phyloP scores from a whole-genome alignment of 2,888 invertebrate genomes.

The Cerastis rubricosa region DNA sequence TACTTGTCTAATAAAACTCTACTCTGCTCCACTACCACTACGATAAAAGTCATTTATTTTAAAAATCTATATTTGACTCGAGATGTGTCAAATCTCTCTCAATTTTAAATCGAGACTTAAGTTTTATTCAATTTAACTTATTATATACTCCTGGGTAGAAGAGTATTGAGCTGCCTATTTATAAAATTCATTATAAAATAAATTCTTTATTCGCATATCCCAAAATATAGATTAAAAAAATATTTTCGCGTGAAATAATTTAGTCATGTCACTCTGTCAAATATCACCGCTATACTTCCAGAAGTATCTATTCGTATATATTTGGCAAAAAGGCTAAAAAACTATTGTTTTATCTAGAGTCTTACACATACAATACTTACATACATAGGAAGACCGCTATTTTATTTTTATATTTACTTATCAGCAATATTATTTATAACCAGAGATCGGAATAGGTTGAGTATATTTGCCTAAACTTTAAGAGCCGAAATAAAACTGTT shows the following conservation, averaged over 20 bases:
- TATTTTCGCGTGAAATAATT: conserved; percentile 18
- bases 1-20: background rate
- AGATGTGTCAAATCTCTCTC: background rate
- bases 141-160: background rate
- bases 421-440: conserved; percentile 2
- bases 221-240: conserved; percentile 27
- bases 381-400: conserved; percentile 27
- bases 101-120: background rate
- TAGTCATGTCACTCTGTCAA: background rate
- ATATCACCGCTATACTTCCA: background rate
- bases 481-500: no score
- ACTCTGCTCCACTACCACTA: background rate
- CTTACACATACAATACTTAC: background rate
- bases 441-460: no score
- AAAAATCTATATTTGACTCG: background rate
- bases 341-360: conserved; percentile 21
- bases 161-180: conserved; percentile 17
- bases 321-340: conserved; percentile 50
- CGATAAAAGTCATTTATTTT: background rate
- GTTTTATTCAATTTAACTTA: background rate
- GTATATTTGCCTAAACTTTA: no score
- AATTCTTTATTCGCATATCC: conserved; percentile 5
- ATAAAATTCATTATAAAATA: conserved; percentile 5
- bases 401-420: conserved; percentile 12
- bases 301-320: conserved; percentile 6